Percentiles rank a stretch among this genome's conserved stretches.
Conservation (phyloP, 2,113 vertebrate genomes). For the Phyllopteryx taeniolatus region DNA sequence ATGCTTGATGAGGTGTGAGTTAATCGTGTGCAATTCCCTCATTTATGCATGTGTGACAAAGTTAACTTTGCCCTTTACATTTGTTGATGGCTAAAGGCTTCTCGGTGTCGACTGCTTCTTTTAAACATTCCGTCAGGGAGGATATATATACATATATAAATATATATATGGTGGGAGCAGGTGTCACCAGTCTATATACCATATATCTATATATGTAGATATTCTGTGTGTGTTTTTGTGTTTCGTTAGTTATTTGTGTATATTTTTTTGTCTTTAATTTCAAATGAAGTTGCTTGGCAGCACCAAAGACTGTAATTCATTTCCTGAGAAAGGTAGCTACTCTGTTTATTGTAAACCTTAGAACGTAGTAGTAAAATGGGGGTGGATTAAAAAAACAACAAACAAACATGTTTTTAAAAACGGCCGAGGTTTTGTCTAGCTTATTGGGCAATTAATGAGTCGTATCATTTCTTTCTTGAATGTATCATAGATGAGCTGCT, state of each 20-base stretch:
- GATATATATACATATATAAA: constrained; percentile 72
- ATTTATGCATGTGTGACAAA: constrained; percentile 99
- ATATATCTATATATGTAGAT: constrained; percentile 74
- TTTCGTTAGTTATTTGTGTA: constrained; percentile 75
- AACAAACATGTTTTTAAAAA: constrained; percentile 77
- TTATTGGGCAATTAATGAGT: constrained; percentile 97
- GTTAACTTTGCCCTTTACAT: constrained; percentile 85
- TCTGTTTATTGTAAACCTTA: constrained; percentile 93
- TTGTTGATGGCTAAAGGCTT: constrained; percentile 87
- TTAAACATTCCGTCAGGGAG: constrained; percentile 99
- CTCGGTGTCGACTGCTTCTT: constrained; percentile 94
- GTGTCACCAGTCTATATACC: constrained; percentile 33
- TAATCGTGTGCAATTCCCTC: constrained; percentile 98
- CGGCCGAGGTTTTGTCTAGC: constrained; percentile 90
- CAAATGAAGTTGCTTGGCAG: constrained; percentile 97
- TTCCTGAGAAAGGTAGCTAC: constrained; percentile 98
- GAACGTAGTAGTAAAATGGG: constrained; percentile 89
- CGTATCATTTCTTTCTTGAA: constrained; percentile 99
- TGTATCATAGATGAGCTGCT: constrained; percentile 99
- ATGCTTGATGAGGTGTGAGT: constrained; percentile 98
- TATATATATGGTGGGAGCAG: constrained; percentile 34
- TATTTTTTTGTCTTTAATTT: constrained; percentile 73
- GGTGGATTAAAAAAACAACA: constrained; percentile 72
- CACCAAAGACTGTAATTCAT: constrained; percentile 99
- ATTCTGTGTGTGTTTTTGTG: constrained; percentile 70